Evolutionary conservation across 2,797 vertebrate genomes (phyloP), one percentile per base, ranked within the genome.

Genomic region (Squalus acanthias): DNA sequence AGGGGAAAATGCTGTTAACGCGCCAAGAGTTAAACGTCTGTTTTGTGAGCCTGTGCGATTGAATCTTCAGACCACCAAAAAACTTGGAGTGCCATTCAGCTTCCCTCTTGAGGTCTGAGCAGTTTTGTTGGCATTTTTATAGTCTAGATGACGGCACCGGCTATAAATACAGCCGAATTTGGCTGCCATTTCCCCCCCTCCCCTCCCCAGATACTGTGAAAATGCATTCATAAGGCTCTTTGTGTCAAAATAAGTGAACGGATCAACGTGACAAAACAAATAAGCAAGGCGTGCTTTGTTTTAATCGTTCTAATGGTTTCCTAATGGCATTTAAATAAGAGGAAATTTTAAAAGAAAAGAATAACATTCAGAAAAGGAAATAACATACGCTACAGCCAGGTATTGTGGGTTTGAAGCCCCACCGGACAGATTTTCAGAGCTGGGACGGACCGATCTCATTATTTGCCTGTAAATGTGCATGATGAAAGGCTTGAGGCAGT

Each of bases 151-250:
- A 95, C 9, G 46, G 93, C 46, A 95, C 33, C 3, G 22, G 9
- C 93, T 57, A 76, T 72, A 95, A 95, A 95, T 95, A 95, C 46
- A 33, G 15, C 13, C 33, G 50, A 95, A 53, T 74, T 53, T 95
- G 93, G 69, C 93, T 95, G 39, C 20, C 20, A 95, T 74, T 17
- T 95, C 72, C 50, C 33, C 26, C 70, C 17, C 50, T 17, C 74
- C 72, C 50, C 33, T 50, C 70, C 17, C 50, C 15, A 74, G 89
- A 46, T 69, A 20, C 91, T 46, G n/a, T 39, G 65, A 93, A 93
- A 93, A 93, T 67, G 8, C 63, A 93, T n/a, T 93, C 63, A 93
- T 39, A n/a, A 67, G 7, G 26, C 63, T 67, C 46, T 39, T 46
- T 67, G 63, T 67, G 91, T 39, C 63, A 67, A 67, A 39, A 67